Conservation (phyloP, 2,113 vertebrate species). For the Sprattus sprattus region DNA sequence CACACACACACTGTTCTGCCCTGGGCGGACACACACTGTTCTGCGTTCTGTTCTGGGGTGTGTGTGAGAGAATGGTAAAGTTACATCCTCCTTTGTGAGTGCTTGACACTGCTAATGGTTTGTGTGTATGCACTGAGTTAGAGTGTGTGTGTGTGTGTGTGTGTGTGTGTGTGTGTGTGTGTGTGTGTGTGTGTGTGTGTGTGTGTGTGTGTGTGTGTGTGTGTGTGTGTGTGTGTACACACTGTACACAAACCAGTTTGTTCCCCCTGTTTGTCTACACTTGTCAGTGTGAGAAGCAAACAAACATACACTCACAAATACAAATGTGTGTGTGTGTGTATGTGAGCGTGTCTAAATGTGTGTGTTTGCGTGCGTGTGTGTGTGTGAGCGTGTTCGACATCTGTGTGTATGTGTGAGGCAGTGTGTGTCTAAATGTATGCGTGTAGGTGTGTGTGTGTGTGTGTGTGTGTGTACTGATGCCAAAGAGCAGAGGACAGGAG, state of each 20-base stretch:
- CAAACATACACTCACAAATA: background rate
- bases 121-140: background rate
- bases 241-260: background rate
- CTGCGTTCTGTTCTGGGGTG: background rate
- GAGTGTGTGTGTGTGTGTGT: background rate
- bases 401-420: background rate
- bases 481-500: background rate
- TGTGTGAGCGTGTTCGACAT: background rate
- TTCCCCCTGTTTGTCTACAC: background rate
- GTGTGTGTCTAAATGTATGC: background rate
- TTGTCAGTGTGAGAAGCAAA: background rate
- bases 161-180: background rate
- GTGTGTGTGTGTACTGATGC: background rate
- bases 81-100: background rate
- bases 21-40: background rate
- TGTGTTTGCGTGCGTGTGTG: background rate
- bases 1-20: background rate
- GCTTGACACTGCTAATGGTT: background rate
- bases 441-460: background rate
- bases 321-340: background rate
- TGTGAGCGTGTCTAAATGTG: background rate
- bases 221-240: background rate
- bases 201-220: slow-evolving; percentile 4
- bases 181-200: background rate
- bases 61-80: background rate